Evolutionary conservation across 2,113 vertebrate species (phyloP).

Genomic region (Phylloscopus trochilus): DNA sequence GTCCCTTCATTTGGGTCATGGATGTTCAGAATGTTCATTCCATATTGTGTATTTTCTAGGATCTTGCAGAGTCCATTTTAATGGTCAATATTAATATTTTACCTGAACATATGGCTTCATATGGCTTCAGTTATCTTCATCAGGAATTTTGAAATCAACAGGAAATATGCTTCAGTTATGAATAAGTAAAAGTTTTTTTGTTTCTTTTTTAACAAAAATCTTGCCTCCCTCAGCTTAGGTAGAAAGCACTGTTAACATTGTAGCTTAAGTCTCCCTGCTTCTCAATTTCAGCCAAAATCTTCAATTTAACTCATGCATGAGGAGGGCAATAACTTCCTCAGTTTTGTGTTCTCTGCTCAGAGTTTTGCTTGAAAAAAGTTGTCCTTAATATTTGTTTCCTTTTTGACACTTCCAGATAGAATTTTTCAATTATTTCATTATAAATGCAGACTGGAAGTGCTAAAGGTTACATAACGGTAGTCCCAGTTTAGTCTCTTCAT

Average conservation of each 20-base stretch:
- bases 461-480: background rate
- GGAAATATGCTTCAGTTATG: background rate
- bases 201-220: background rate
- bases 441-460: background rate
- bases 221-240: background rate
- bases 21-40: background rate
- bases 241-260: background rate
- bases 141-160: background rate
- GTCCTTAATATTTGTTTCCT: background rate
- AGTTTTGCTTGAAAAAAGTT: background rate
- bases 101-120: background rate
- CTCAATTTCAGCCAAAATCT: background rate
- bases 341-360: background rate
- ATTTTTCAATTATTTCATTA: background rate
- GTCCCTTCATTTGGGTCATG: background rate
- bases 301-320: background rate
- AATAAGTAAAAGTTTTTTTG: background rate
- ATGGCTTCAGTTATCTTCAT: background rate
- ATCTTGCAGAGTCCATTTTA: background rate
- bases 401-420: background rate
- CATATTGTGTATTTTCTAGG: background rate
- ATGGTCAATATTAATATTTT: background rate
- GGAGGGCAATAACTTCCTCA: background rate
- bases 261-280: background rate
- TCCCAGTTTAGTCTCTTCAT: background rate